phyloP scores from a whole-genome alignment of 2,113 vertebrate genomes.

The Sciurus niger region DNA sequence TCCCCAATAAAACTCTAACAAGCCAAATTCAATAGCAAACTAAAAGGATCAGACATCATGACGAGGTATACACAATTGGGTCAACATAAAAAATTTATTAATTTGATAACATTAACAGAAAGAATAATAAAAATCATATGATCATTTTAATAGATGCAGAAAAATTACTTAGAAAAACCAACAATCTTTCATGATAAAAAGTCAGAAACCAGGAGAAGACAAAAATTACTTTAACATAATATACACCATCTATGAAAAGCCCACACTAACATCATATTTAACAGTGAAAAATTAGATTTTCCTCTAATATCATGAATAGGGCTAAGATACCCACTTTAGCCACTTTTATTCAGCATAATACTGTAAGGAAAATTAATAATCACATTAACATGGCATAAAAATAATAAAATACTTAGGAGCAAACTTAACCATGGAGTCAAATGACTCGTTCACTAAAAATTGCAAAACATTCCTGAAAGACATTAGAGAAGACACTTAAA shows the following conservation, averaged over 20 bases:
- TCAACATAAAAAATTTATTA: not conserved
- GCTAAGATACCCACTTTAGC: too few relatives aligned
- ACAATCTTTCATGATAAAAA: not conserved
- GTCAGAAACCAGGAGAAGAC: not conserved
- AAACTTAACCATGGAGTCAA: not conserved
- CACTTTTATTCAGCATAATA: not conserved
- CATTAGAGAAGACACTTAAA: not conserved
- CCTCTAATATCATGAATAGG: too few relatives aligned
- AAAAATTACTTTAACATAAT: not conserved
- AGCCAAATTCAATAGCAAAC: not conserved
- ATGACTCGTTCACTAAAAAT: too few relatives aligned
- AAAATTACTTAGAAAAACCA: not conserved
- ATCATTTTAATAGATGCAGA: not conserved
- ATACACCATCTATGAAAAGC: not conserved
- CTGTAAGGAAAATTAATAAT: not conserved
- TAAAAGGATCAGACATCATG: too few relatives aligned
- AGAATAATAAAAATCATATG: not conserved
- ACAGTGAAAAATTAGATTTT: not conserved
- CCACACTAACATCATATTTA: not conserved
- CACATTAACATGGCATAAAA: not conserved
- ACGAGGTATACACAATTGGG: not conserved
- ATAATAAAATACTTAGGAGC: not conserved
- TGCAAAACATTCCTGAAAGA: not conserved
- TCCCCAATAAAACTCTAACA: not conserved
- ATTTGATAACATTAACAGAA: not conserved